Base-by-base conservation (phyloP, 2,113 vertebrate species). In the Bubo blakistoni region DNA sequence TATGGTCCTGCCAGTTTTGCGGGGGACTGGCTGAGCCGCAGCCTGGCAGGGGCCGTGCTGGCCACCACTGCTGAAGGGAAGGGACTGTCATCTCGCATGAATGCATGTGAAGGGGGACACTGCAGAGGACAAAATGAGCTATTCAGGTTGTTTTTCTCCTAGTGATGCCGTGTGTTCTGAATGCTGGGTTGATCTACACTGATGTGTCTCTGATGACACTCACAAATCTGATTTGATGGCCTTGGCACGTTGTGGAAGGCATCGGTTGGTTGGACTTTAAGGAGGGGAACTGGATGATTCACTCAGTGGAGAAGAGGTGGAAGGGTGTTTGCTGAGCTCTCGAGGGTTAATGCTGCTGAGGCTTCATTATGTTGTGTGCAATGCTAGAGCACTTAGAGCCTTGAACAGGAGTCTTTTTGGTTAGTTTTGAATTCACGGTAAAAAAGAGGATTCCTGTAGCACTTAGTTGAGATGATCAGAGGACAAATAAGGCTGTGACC, bases 321-420 rank as follows among this genome's bases (percentile, higher is more conserved):
- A 55, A 51, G 16, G 49, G 6, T 34, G 38, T 4, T 47, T 58
- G 36, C 32, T 19, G 57, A 72, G 5, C 3, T 49, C 47, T 11
- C 10, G 17, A 57, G 36, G 32, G 24, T 4, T 55, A 9, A 2
- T 9, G 29, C 63, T 38, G 34, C 44, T 71, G 62, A 30, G 49
- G 25, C 24, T 42, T 74, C 7, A 1, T 32, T 15, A 1, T 16
- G 11, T 2, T 76, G 7, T 26, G 38, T 12, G 34, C 25, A 55
- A 16, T 42, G 55, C 42, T 24, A 9, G 29, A 84, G 69, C 55
- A 15, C n/a, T 66, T 59, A 4, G 9, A 36, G 3, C 26, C 55
- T 36, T 44, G 20, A 3, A 4, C 0, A 38, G 46, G 15, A 38
- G 26, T 9, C 20, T 5, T 57, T 22, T 8, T 18, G 30, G 27